A percentile compares a stretch with the other conserved stretches of the same genome.
Evolutionary conservation across 2,797 vertebrate species (phyloP).

Genomic region (Anabacerthia variegaticeps): DNA sequence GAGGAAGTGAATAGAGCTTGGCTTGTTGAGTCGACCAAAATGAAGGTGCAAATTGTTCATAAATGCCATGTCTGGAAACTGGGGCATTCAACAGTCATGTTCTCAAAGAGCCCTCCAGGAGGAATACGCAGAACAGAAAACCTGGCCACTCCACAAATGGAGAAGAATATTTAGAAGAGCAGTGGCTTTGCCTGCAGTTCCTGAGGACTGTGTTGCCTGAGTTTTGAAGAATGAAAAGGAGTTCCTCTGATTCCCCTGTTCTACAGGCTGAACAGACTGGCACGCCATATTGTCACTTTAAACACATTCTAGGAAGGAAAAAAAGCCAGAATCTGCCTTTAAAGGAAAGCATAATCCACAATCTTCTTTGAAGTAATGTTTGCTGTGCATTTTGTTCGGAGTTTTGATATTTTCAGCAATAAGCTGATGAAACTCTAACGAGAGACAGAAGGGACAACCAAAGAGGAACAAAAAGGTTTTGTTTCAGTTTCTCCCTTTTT

Average conservation of each 20-base stretch:
- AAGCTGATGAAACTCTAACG: neutral
- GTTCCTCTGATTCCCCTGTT: neutral
- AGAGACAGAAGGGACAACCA: constrained; percentile 14
- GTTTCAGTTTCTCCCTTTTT: neutral
- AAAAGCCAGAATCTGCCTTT: constrained; percentile 33
- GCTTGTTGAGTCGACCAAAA: neutral
- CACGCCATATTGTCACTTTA: constrained; percentile 46
- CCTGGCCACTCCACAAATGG: neutral
- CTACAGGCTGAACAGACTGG: constrained; percentile 38
- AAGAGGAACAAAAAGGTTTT: constrained; percentile 13
- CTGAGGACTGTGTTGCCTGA: neutral
- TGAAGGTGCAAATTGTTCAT: neutral
- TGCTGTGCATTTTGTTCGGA: constrained; percentile 44
- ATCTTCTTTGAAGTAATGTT: constrained; percentile 29
- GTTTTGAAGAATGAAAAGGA: constrained; percentile 1
- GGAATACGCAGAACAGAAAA: neutral
- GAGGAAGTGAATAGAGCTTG: neutral
- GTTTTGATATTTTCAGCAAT: constrained; percentile 61
- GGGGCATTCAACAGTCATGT: neutral
- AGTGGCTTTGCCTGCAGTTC: neutral
- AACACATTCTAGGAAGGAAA: constrained; percentile 23
- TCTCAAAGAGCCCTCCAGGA: neutral
- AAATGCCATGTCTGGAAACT: neutral
- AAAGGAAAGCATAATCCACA: constrained; percentile 10
- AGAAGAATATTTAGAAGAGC: neutral